Conservation (phyloP, 1,140 invertebrate species). For the Spodoptera frugiperda region DNA sequence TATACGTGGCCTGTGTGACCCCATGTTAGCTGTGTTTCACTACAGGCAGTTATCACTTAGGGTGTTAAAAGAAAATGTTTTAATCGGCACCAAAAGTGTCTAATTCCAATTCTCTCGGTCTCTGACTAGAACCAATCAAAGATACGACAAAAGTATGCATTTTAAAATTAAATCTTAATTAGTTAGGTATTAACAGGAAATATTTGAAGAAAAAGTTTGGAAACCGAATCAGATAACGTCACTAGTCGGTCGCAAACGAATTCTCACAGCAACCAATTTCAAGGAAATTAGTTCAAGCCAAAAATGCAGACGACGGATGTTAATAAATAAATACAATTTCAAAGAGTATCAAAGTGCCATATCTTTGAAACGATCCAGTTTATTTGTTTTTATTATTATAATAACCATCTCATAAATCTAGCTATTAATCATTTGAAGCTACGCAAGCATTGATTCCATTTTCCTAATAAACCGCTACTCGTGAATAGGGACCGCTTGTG, state of each 20-base stretch:
- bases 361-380: constrained; percentile 25
- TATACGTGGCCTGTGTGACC: constrained; percentile 18
- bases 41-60: constrained; percentile 5
- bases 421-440: constrained; percentile 59
- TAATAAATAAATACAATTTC: constrained; percentile 32
- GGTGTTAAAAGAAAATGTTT: neutral
- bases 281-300: constrained; percentile 37
- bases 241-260: neutral
- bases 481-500: neutral
- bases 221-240: neutral
- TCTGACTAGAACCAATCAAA: no score
- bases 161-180: no score
- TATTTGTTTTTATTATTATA: constrained; percentile 56
- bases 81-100: no score
- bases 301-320: constrained; percentile 45
- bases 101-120: neutral
- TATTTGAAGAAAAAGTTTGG: no score
- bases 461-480: constrained; percentile 52
- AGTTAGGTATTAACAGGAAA: no score
- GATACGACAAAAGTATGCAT: no score
- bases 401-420: constrained; percentile 53
- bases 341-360: constrained; percentile 12
- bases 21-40: constrained; percentile 19
- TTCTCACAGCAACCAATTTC: neutral
- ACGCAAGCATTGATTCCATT: constrained; percentile 56